These are phyloP conservation scores for Spodoptera littoralis DNA, from an alignment of 2,888 invertebrate species.

Conservation along the genomic window DNA sequence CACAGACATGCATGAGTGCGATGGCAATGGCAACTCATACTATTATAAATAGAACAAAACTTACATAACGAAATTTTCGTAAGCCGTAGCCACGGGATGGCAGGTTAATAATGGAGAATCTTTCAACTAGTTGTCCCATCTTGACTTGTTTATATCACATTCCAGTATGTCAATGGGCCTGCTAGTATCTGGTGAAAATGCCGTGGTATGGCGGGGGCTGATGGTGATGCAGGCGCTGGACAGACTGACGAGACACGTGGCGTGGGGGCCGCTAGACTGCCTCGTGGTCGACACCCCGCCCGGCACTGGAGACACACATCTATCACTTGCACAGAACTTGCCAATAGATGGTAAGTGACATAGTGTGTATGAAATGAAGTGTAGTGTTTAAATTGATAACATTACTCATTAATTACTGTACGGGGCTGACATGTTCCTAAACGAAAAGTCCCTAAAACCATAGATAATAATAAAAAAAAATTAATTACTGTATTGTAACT, in stretches of 20 bases:
- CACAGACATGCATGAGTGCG: too few relatives aligned
- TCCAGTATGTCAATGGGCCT: conserved; percentile 98
- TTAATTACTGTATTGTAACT: neutral
- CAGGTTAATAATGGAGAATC: too few relatives aligned
- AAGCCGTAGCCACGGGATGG: too few relatives aligned
- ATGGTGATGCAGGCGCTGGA: conserved; percentile 99
- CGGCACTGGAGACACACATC: conserved; percentile 98
- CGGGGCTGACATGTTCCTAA: too few relatives aligned
- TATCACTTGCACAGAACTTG: conserved; percentile 96
- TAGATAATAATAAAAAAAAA: too few relatives aligned
- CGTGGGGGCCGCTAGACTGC: conserved; percentile 96
- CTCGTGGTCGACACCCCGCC: conserved; percentile 98
- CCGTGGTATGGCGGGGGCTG: conserved; percentile 98
- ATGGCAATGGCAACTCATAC: too few relatives aligned
- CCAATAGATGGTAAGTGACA: conserved; percentile 91
- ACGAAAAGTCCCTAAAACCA: too few relatives aligned
- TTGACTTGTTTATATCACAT: neutral
- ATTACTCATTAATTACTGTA: too few relatives aligned
- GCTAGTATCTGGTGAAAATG: conserved; percentile 94
- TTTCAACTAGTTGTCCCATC: too few relatives aligned
- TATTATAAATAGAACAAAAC: too few relatives aligned
- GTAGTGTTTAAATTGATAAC: too few relatives aligned
- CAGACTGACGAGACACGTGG: conserved; percentile 94
- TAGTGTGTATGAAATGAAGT: neutral
- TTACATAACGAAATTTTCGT: too few relatives aligned